Conservation (phyloP, 2,113 vertebrate genomes). For the Bufo gargarizans region DNA sequence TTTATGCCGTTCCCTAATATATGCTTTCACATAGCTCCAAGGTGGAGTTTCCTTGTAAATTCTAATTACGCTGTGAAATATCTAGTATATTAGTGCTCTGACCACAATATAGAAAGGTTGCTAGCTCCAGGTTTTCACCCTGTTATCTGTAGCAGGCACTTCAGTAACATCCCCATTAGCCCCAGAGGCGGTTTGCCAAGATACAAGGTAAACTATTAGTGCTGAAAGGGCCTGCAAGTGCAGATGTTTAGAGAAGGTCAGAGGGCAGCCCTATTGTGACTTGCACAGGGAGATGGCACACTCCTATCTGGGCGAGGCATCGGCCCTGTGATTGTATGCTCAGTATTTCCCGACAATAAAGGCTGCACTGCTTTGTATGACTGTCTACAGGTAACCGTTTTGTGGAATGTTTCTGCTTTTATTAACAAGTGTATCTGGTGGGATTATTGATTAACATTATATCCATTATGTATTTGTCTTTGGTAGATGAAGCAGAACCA, state of each 20-base stretch:
- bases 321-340: background rate
- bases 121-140: conserved; percentile 66
- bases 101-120: conserved; percentile 59
- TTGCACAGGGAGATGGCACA: conserved; percentile 61
- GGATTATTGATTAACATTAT: too few relatives aligned
- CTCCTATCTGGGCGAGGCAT: conserved; percentile 45
- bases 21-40: background rate
- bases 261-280: conserved; percentile 75
- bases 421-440: too few relatives aligned
- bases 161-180: conserved; percentile 73
- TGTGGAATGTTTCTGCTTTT: too few relatives aligned
- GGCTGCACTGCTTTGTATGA: too few relatives aligned
- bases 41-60: background rate
- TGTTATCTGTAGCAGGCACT: conserved; percentile 64
- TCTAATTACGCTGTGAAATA: background rate
- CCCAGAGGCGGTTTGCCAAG: conserved; percentile 66
- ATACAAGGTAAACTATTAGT: conserved; percentile 61
- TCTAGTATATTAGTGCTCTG: background rate
- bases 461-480: too few relatives aligned
- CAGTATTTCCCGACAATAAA: too few relatives aligned
- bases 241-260: conserved; percentile 75
- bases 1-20: too few relatives aligned
- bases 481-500: too few relatives aligned
- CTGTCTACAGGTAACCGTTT: too few relatives aligned
- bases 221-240: conserved; percentile 68